Conservation (phyloP, 2,888 invertebrate species). For the Eurois occulta region DNA sequence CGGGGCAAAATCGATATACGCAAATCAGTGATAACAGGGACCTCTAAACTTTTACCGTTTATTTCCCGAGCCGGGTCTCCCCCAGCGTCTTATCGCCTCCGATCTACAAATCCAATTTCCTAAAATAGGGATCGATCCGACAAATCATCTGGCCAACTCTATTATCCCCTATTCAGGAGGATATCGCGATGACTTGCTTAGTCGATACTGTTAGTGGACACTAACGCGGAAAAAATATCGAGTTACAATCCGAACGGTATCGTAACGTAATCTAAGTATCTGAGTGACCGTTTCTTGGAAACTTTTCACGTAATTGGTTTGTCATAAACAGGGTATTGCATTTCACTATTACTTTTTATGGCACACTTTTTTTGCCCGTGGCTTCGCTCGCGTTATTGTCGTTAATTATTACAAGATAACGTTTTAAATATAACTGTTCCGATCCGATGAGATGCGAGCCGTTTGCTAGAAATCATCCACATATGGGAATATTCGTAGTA, state of each 20-base stretch:
- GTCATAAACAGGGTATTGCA: conserved; percentile 1
- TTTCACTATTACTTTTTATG: not conserved
- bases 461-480: too few species aligned
- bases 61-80: conserved; percentile 74
- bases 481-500: not conserved
- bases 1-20: conserved; percentile 85
- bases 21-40: conserved; percentile 88
- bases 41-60: conserved; percentile 84
- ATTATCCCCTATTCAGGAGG: conserved; percentile 79
- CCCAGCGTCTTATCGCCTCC: conserved; percentile 82
- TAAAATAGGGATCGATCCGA: conserved; percentile 90
- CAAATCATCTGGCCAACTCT: conserved; percentile 90
- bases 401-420: not conserved
- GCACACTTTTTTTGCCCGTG: not conserved
- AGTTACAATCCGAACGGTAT: conserved; percentile 54
- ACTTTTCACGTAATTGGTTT: conserved; percentile 36
- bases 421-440: not conserved
- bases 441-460: too few species aligned
- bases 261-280: conserved; percentile 44
- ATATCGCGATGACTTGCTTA: conserved; percentile 76
- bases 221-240: conserved; percentile 66
- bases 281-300: conserved; percentile 29
- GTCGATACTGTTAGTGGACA: conserved; percentile 70
- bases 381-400: not conserved
- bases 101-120: conserved; percentile 91